phyloP scores from a whole-genome alignment of 2,888 invertebrate species.

The Tenthredo livida region DNA sequence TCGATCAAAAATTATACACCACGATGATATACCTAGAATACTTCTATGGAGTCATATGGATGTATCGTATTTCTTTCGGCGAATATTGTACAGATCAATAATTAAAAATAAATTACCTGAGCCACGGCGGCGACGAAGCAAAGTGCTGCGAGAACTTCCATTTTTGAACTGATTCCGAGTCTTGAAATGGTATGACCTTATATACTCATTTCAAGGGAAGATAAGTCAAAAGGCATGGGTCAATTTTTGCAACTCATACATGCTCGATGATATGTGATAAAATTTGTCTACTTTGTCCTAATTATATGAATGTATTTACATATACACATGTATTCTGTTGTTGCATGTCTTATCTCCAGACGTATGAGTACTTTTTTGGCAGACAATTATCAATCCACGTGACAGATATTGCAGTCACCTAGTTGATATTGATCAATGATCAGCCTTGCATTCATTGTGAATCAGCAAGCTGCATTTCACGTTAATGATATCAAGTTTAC shows the following conservation, averaged over 20 bases:
- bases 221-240: background rate
- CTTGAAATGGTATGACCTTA: background rate
- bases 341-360: background rate
- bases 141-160: conserved; percentile 32
- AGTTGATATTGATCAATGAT: background rate
- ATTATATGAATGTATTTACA: background rate
- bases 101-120: conserved; percentile 44
- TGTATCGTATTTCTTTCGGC: background rate
- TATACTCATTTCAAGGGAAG: background rate
- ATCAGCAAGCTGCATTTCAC: background rate
- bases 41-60: background rate
- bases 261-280: background rate
- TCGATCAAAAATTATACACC: background rate
- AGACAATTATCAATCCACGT: background rate
- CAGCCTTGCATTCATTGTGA: background rate
- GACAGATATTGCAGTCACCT: background rate
- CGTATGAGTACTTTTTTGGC: background rate
- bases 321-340: background rate
- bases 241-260: background rate
- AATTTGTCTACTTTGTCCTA: background rate
- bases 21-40: background rate
- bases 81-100: background rate
- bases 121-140: conserved; percentile 27
- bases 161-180: background rate
- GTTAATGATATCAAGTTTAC: background rate